Conservation (phyloP, 2,888 invertebrate genomes). For the Linnaemya tessellans region DNA sequence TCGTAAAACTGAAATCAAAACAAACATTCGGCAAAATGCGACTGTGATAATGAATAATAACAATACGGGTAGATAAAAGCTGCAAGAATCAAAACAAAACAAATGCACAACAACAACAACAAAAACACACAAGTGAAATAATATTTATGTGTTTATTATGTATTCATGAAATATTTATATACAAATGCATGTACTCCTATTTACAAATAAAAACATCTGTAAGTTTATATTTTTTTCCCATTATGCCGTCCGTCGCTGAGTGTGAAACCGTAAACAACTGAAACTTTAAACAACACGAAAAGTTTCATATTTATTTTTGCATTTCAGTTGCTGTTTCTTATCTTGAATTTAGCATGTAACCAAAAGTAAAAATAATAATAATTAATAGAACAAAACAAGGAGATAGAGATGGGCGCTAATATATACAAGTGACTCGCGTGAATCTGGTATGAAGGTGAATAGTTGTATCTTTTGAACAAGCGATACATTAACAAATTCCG, state of each 20-base stretch:
- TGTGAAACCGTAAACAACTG: slow-evolving; percentile 44
- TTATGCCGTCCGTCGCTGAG: slow-evolving; percentile 13
- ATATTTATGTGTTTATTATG: not conserved
- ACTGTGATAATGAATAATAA: not conserved
- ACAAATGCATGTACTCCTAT: not conserved
- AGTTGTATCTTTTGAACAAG: not conserved
- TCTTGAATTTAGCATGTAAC: slow-evolving; percentile 26
- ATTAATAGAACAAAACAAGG: not conserved
- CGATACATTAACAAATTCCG: too few relatives aligned
- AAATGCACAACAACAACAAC: not conserved
- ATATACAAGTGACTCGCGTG: not conserved
- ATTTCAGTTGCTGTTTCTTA: slow-evolving; percentile 19
- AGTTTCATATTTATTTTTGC: slow-evolving; percentile 23
- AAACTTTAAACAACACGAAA: slow-evolving; percentile 36
- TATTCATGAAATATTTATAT: not conserved
- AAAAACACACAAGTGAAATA: not conserved
- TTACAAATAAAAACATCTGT: slow-evolving; percentile 13
- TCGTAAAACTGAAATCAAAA: slow-evolving; percentile 24
- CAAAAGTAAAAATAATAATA: not conserved
- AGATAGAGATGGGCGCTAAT: not conserved
- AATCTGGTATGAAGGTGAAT: not conserved
- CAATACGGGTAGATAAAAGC: not conserved
- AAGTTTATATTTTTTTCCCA: slow-evolving; percentile 28
- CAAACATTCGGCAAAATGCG: slow-evolving; percentile 13
- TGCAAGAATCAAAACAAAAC: slow-evolving; percentile 41